phyloP scores from a whole-genome alignment of 2,888 invertebrate genomes.

The Zhuqinia jingwanae region DNA sequence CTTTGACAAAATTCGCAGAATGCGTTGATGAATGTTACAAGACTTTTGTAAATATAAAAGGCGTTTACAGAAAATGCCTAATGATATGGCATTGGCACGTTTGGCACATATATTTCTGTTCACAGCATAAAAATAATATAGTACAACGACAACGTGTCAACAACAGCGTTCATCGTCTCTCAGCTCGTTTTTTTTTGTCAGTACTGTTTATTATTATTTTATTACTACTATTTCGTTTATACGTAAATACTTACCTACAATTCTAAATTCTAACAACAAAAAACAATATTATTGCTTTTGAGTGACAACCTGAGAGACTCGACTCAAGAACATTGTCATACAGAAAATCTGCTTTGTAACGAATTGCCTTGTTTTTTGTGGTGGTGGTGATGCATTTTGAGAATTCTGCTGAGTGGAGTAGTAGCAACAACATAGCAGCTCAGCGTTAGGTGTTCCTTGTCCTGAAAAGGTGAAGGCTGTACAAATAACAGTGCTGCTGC shows the following conservation, averaged over 20 bases:
- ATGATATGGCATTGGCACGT: slow-evolving; percentile 28
- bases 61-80: not conserved
- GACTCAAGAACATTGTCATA: slow-evolving; percentile 37
- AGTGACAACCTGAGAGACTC: slow-evolving; percentile 38
- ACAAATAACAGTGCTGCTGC: slow-evolving; percentile 6
- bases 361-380: not conserved
- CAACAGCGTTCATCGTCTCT: too few relatives aligned
- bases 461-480: slow-evolving; percentile 55
- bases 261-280: not conserved
- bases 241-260: not conserved
- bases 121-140: slow-evolving; percentile 10
- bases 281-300: not conserved
- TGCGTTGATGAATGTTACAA: not conserved
- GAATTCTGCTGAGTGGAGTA: not conserved
- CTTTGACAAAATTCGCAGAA: slow-evolving; percentile 15
- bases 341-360: slow-evolving; percentile 15
- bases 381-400: not conserved
- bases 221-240: slow-evolving; percentile 1
- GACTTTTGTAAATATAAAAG: too few relatives aligned
- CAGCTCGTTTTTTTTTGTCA: too few relatives aligned
- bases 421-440: not conserved
- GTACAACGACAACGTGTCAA: not conserved
- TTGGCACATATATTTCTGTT: slow-evolving; percentile 20
- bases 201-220: too few relatives aligned
- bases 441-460: slow-evolving; percentile 9